Conservation (phyloP, 2,888 invertebrate genomes). For the Leucophora obtusa region DNA sequence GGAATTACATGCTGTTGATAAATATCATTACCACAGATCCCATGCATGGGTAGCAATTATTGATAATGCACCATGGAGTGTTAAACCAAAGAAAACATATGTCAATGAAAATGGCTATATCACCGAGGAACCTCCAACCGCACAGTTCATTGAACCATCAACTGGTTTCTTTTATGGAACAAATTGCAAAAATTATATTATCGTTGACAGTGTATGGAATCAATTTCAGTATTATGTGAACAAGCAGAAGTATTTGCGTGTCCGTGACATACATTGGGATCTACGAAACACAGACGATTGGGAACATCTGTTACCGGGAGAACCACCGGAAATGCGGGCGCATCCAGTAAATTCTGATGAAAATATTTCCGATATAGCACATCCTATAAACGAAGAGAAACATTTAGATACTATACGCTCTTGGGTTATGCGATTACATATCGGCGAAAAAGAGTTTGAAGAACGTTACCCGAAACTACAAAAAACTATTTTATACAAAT, state of each 20-base stretch:
- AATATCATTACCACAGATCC: constrained; percentile 84
- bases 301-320: constrained; percentile 87
- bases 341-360: constrained; percentile 78
- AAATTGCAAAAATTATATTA: constrained; percentile 83
- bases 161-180: constrained; percentile 85
- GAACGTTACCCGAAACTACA: constrained; percentile 87
- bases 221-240: constrained; percentile 91
- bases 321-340: constrained; percentile 80
- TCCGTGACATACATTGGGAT: constrained; percentile 82
- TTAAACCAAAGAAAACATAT: constrained; percentile 70
- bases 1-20: constrained; percentile 83
- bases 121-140: constrained; percentile 74
- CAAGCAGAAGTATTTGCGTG: constrained; percentile 80
- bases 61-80: constrained; percentile 75
- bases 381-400: constrained; percentile 81
- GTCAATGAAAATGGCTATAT: constrained; percentile 72
- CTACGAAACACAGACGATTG: constrained; percentile 82
- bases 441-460: constrained; percentile 81
- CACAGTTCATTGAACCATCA: constrained; percentile 91
- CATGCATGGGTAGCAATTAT: constrained; percentile 92
- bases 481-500: constrained; percentile 85
- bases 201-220: constrained; percentile 92
- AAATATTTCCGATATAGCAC: constrained; percentile 78
- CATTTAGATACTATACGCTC: constrained; percentile 87
- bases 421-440: constrained; percentile 85